Conservation (phyloP, 2,797 vertebrate genomes). For the Rhynchonycteris naso region DNA sequence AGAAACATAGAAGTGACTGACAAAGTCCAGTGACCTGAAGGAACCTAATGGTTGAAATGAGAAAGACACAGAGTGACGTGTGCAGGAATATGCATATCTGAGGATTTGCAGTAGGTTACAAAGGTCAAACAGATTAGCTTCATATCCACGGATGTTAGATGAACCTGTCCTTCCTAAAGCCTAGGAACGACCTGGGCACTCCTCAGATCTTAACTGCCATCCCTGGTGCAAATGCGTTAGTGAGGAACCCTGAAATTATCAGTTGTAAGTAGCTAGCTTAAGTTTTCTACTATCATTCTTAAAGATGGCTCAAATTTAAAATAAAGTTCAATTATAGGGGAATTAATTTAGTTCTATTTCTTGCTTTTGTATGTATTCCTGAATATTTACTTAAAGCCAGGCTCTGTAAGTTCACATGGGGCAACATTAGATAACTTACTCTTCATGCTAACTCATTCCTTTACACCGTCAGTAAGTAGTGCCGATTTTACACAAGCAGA, state of each 20-base stretch:
- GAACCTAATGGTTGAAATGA: neutral
- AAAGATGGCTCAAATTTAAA: neutral
- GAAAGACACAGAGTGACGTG: neutral
- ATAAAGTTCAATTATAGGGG: neutral
- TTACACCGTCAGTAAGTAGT: neutral
- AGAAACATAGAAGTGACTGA: neutral
- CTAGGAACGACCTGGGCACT: neutral
- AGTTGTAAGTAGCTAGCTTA: neutral
- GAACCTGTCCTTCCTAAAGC: neutral
- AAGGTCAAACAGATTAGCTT: neutral
- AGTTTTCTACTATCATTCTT: neutral
- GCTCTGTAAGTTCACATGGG: neutral
- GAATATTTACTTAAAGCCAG: neutral
- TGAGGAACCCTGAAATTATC: neutral
- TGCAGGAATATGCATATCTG: neutral
- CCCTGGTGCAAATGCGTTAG: neutral
- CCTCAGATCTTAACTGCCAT: neutral
- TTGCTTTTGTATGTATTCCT: neutral
- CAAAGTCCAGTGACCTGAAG: slow-evolving; percentile 39
- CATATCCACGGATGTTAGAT: neutral
- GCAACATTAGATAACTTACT: neutral
- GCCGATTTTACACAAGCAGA: neutral
- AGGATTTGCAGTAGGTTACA: neutral
- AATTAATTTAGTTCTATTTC: neutral
- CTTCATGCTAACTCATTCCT: neutral